Percentiles rank a stretch among this genome's conserved stretches.
These are phyloP conservation scores for Brachyhypopomus gauderio DNA, from an alignment of 2,113 vertebrate species.

Conservation along the genomic window DNA sequence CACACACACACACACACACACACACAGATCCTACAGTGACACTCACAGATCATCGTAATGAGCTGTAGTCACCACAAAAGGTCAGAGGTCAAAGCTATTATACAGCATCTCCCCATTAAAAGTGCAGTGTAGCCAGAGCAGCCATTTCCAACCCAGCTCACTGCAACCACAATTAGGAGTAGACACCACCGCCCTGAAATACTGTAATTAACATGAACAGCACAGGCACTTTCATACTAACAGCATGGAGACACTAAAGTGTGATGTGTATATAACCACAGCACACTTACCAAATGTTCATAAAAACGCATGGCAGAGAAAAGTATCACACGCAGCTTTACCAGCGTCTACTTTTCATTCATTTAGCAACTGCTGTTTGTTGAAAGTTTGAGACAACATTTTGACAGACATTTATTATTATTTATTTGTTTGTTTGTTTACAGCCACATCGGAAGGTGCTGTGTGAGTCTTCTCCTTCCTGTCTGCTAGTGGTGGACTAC, in stretches of 20 bases:
- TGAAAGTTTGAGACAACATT: too few species aligned
- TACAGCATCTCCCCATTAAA: slow-evolving; percentile 73
- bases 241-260: slow-evolving; percentile 15
- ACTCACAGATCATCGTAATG: slow-evolving; percentile 71
- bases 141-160: slow-evolving; percentile 58
- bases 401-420: too few species aligned
- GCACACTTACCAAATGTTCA: not conserved
- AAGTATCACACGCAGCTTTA: not conserved
- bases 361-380: too few species aligned
- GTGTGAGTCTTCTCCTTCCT: not conserved
- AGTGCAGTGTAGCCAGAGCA: slow-evolving; percentile 40
- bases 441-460: too few species aligned
- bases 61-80: slow-evolving; percentile 69
- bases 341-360: too few species aligned
- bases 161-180: slow-evolving; percentile 58
- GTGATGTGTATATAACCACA: not conserved
- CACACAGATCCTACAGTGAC: slow-evolving; percentile 58
- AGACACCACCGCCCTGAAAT: slow-evolving; percentile 55
- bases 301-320: not conserved
- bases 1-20: slow-evolving; percentile 27
- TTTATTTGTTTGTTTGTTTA: too few species aligned
- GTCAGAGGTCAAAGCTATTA: slow-evolving; percentile 75
- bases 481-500: slow-evolving; percentile 9
- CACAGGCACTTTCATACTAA: slow-evolving; percentile 18
- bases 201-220: slow-evolving; percentile 41